Conservation (phyloP, 2,888 invertebrate species). For the Lepidocyrtoides sp. region DNA sequence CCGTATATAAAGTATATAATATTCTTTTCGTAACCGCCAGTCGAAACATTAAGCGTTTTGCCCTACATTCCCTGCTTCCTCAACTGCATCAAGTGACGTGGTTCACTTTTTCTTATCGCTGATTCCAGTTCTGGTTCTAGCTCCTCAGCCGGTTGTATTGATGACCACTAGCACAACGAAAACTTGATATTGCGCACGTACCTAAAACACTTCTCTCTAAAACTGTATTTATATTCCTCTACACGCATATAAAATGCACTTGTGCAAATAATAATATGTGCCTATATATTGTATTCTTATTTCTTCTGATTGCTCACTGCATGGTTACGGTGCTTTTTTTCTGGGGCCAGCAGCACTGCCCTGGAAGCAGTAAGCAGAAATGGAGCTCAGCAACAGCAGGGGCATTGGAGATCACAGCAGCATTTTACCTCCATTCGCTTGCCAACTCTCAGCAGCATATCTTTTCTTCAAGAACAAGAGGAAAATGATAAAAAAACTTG, state of each 20-base stretch:
- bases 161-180: conserved; percentile 40
- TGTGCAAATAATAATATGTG: conserved; percentile 23
- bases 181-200: conserved; percentile 43
- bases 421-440: conserved; percentile 42
- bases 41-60: neutral
- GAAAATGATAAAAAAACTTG: neutral
- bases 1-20: conserved; percentile 9
- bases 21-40: too few species aligned
- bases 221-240: neutral
- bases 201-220: neutral
- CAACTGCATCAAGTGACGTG: conserved; percentile 52
- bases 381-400: conserved; percentile 51
- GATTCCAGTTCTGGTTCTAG: conserved; percentile 20
- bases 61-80: conserved; percentile 38
- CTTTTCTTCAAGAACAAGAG: neutral
- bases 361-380: neutral
- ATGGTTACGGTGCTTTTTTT: neutral
- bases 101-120: conserved; percentile 56
- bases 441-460: conserved; percentile 74
- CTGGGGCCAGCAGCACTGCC: neutral
- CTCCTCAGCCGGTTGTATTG: conserved; percentile 31
- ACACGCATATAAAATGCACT: conserved; percentile 39
- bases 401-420: conserved; percentile 53
- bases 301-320: conserved; percentile 32
- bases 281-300: conserved; percentile 25